phyloP scores from a whole-genome alignment of 2,888 invertebrate species.

The Tenthredo scrophulariae region DNA sequence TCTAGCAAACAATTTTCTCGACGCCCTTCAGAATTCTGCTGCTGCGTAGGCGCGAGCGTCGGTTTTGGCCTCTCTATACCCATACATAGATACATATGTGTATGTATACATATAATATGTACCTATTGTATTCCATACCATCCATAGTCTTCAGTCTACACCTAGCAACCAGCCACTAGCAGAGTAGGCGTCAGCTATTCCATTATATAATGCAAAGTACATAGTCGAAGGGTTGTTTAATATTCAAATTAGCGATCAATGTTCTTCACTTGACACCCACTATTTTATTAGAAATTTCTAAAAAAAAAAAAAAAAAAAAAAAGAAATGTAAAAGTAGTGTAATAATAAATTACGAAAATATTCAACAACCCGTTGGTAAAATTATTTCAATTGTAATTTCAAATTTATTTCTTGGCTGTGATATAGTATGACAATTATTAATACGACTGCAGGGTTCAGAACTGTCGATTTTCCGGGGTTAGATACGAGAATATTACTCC shows the following conservation, averaged over 20 bases:
- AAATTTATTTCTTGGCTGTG: not conserved
- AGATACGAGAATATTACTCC: not conserved
- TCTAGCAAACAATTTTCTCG: not conserved
- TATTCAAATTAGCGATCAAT: not conserved
- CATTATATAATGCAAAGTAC: conserved; percentile 10
- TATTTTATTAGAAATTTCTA: not conserved
- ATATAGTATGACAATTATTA: not conserved
- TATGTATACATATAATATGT: not conserved
- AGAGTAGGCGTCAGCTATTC: not conserved
- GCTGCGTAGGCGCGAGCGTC: not conserved
- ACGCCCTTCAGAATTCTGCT: not conserved
- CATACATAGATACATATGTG: not conserved
- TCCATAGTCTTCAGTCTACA: not conserved
- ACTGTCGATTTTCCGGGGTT: not conserved
- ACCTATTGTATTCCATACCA: not conserved
- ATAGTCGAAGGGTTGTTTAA: not conserved
- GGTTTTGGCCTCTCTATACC: not conserved
- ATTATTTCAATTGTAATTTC: not conserved
- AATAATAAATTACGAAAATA: not conserved
- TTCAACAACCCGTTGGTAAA: not conserved
- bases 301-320: no score
- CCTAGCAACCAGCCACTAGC: not conserved
- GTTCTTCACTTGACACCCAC: not conserved
- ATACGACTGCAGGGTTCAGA: not conserved
- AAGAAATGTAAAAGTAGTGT: not conserved